phyloP scores from a whole-genome alignment of 2,113 vertebrate species.

The Dasypus novemcinctus region DNA sequence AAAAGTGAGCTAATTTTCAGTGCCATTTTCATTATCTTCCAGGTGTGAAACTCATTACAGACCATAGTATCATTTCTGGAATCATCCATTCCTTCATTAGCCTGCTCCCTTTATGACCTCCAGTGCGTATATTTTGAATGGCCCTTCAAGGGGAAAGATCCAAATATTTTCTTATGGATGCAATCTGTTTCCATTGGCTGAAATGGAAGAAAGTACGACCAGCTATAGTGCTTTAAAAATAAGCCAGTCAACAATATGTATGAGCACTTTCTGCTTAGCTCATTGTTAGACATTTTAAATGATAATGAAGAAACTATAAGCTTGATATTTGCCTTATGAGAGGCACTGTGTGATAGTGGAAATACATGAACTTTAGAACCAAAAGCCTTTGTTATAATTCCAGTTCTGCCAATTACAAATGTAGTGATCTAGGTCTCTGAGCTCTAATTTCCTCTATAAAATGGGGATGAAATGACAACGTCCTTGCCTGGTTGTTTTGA shows the following conservation, averaged over 20 bases:
- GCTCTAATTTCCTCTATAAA: not conserved
- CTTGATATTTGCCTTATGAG: not conserved
- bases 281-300: not conserved
- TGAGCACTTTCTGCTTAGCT: not conserved
- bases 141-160: conserved; percentile 46
- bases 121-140: conserved; percentile 54
- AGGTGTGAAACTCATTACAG: conserved; percentile 73
- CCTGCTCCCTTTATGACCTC: conserved; percentile 13
- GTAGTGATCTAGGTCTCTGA: not conserved
- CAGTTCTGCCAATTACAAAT: not conserved
- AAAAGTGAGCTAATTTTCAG: conserved; percentile 74
- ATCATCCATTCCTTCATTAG: conserved; percentile 62
- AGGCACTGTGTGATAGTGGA: not conserved
- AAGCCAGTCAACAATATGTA: not conserved
- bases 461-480: not conserved
- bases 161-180: conserved; percentile 50
- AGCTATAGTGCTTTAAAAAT: not conserved
- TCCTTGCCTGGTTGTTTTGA: not conserved
- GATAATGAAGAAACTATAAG: conserved; percentile 2
- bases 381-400: too few species aligned
- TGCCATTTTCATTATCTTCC: conserved; percentile 64
- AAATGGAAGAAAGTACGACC: not conserved
- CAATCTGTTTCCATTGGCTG: not conserved
- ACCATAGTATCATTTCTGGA: conserved; percentile 65
- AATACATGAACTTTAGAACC: not conserved